phyloP scores from a whole-genome alignment of 2,113 vertebrate genomes.

The Crotalus helleri region DNA sequence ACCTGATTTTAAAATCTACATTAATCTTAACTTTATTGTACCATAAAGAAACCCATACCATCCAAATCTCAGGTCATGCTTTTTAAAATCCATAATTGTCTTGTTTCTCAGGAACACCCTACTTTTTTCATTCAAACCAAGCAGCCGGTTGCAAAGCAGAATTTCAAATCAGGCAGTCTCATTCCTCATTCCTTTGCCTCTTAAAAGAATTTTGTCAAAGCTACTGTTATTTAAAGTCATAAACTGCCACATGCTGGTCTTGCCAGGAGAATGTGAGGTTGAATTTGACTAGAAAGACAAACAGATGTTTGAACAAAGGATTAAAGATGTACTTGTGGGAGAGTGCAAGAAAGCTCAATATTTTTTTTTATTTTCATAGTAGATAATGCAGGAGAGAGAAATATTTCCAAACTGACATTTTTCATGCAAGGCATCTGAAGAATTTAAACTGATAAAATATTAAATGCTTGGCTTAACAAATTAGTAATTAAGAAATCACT shows the following conservation, averaged over 20 bases:
- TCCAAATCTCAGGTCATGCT: neutral
- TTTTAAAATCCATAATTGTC: neutral
- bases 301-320: neutral
- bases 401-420: neutral
- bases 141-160: neutral
- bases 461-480: neutral
- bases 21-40: neutral
- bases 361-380: neutral
- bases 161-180: neutral
- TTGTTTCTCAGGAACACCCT: neutral
- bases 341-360: neutral
- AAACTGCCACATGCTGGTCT: neutral
- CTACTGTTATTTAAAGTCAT: neutral
- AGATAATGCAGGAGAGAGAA: neutral
- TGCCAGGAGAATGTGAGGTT: neutral
- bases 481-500: neutral
- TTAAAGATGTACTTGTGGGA: neutral
- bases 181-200: neutral
- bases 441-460: neutral
- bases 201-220: neutral
- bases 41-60: neutral
- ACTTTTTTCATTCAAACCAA: neutral
- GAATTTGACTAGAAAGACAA: neutral
- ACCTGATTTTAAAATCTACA: neutral
- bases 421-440: neutral